These are phyloP conservation scores for Notolepis coatsorum DNA, from an alignment of 2,797 vertebrate species.

Conservation along the genomic window DNA sequence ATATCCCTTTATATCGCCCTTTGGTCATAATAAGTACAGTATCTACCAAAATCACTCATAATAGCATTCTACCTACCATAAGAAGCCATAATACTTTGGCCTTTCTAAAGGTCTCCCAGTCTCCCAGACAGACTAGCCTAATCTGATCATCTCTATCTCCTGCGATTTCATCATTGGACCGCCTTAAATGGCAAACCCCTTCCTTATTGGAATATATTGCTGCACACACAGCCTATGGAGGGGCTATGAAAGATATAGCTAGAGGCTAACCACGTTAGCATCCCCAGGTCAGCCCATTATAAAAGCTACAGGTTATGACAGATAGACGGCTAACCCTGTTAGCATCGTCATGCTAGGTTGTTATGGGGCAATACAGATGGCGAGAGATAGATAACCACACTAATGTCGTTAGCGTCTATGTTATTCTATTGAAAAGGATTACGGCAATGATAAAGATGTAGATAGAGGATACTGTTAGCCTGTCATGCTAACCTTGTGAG, in stretches of 20 bases:
- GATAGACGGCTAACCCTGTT: conserved; percentile 10
- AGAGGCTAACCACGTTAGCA: conserved; percentile 53
- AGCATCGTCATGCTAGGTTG: conserved; percentile 11
- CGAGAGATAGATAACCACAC: not conserved
- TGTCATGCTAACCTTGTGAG: too few relatives aligned
- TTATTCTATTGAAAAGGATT: not conserved
- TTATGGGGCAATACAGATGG: conserved; percentile 3
- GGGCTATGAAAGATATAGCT: not conserved
- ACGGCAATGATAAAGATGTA: conserved; percentile 1
- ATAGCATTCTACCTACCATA: conserved; percentile 46
- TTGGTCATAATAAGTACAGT: too few relatives aligned
- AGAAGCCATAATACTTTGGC: conserved; percentile 40
- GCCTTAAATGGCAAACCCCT: conserved; percentile 57
- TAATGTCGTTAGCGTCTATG: not conserved
- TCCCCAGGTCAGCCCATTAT: not conserved
- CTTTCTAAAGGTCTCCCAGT: conserved; percentile 49
- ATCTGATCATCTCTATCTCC: conserved; percentile 62
- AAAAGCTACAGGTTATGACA: conserved; percentile 13
- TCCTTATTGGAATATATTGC: conserved; percentile 59
- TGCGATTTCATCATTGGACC: conserved; percentile 65
- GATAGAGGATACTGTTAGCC: not conserved
- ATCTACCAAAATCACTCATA: too few relatives aligned
- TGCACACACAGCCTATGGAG: not conserved
- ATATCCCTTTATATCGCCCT: too few relatives aligned
- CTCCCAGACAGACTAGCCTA: conserved; percentile 54